Base-by-base conservation (phyloP, 2,113 vertebrate genomes). In the Clarias magur region DNA sequence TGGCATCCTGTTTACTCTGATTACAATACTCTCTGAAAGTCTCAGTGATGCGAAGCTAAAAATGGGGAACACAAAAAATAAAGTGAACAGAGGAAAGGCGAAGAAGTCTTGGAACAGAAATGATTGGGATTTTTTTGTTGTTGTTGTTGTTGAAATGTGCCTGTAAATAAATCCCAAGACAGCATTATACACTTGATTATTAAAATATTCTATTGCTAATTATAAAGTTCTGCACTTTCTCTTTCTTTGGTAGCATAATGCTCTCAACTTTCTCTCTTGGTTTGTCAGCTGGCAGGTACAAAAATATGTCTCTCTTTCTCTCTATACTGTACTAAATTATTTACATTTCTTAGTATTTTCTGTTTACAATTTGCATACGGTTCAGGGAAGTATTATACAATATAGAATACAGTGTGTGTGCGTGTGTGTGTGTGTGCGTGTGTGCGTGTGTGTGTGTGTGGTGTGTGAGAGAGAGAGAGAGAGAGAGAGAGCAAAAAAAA, bases 141-240 rank as follows among this genome's bases (percentile, higher is more conserved):
- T 38, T 34, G 34, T 34, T 38, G 34, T 38, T 21, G 57, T 81
- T 62, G 3, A 19, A 62, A 2, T 25, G 4, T 25, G 19, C 60
- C 57, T 62, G 48, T 94, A 93, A 93, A 93, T 94, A 93, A 93
- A 92, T 93, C 86, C 91, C 89, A 91, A 93, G 93, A 91, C 89
- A 92, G 92, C 93, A 95, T 95, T 93, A 94, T 92, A 90, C 93
- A 91, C 93, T 94, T 93, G 92, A 94, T 93, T 93, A 93, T 91
- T 91, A 90, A 90, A 90, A 92, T 93, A 91, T 88, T 94, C 91
- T 93, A 91, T 92, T 91, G 93, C 91, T 95, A 94, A 95, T 95
- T 95, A 93, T 89, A 48, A 92, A 90, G 91, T 87, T 83, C 90
- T 93, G 92, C 91, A 92, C 93, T 91, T 89, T 91, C 85, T 83